These are phyloP conservation scores for Tanypteryx hageni DNA, from an alignment of 2,888 invertebrate genomes.

Conservation along the genomic window DNA sequence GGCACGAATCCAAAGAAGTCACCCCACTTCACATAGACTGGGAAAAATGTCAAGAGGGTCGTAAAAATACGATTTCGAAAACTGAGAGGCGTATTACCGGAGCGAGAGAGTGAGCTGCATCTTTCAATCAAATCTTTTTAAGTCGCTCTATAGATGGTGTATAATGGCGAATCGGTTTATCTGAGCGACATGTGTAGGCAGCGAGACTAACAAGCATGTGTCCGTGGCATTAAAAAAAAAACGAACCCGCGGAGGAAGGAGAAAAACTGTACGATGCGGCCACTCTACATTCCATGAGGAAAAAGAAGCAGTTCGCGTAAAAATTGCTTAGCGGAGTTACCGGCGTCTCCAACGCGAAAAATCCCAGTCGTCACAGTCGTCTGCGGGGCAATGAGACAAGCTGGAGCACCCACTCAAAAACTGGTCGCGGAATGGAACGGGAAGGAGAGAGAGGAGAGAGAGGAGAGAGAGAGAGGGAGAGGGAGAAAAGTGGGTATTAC, in stretches of 20 bases:
- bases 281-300: not conserved
- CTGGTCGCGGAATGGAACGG: too few species aligned
- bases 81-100: not conserved
- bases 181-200: not conserved
- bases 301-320: not conserved
- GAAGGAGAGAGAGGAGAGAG: not conserved
- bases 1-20: constrained; percentile 36
- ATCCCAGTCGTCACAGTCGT: not conserved
- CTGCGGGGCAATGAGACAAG: not conserved
- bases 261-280: too few species aligned
- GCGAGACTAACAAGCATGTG: not conserved
- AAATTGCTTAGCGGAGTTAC: not conserved
- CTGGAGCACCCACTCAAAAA: not conserved
- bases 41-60: not conserved
- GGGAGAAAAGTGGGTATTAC: not conserved
- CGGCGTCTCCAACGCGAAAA: not conserved
- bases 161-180: not conserved
- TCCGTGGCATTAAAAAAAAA: not conserved
- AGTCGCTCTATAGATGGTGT: not conserved
- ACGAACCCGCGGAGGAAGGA: not conserved
- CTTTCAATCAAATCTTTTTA: constrained; percentile 22
- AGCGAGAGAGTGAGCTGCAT: not conserved
- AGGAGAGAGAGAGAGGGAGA: not conserved
- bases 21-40: constrained; percentile 13
- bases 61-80: not conserved